Evolutionary conservation across 2,797 vertebrate species (phyloP).

Genomic region (Lemur catta): DNA sequence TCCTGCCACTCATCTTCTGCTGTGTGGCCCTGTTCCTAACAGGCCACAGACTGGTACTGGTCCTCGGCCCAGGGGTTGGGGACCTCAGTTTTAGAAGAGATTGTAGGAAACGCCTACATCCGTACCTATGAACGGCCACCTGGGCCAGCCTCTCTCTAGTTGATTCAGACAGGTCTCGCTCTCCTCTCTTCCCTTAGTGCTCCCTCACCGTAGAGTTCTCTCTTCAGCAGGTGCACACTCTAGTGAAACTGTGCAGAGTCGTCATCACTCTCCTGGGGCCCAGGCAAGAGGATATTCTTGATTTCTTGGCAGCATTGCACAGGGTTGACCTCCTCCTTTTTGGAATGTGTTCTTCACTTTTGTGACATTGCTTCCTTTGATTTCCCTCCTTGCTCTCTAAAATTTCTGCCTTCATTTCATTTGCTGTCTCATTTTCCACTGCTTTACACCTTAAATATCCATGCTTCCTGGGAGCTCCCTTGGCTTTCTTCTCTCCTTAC

Average conservation of each 20-base stretch:
- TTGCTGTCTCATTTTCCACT: background rate
- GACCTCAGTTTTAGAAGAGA: background rate
- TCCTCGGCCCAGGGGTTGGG: too few relatives aligned
- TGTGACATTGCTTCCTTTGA: background rate
- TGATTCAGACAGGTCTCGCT: background rate
- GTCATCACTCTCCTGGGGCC: too few relatives aligned
- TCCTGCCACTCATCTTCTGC: too few relatives aligned
- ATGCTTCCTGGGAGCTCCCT: background rate
- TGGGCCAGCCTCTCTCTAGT: background rate
- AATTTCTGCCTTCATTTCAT: background rate
- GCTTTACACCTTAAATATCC: background rate
- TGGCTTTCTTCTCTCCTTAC: background rate
- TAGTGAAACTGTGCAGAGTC: background rate
- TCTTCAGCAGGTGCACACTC: background rate
- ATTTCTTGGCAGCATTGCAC: background rate
- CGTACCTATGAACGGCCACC: background rate
- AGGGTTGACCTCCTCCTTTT: background rate
- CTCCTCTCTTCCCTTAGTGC: accelerated
- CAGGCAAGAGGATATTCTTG: background rate
- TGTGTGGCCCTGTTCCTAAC: too few relatives aligned
- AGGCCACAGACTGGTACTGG: too few relatives aligned
- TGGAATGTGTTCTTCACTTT: background rate
- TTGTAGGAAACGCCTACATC: background rate
- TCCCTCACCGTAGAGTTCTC: background rate
- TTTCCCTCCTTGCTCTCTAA: background rate